Percentiles rank a stretch among this genome's conserved stretches.
Evolutionary conservation across 2,888 invertebrate species (phyloP).

Genomic region (Scaptodrosophila latifasciaeformis): DNA sequence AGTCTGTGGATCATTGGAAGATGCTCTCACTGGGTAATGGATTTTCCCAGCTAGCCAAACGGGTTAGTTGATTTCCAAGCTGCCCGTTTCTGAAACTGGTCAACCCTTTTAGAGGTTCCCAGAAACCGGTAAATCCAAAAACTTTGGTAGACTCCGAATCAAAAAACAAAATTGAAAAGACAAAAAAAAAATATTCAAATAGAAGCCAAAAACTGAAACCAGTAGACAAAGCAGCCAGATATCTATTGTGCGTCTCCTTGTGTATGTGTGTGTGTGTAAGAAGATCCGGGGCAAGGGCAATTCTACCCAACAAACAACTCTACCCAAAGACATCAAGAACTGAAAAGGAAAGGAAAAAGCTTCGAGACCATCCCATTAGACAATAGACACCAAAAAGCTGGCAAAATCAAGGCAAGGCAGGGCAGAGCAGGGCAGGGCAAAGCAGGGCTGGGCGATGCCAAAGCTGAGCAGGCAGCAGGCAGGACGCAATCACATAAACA

Average conservation of each 20-base stretch:
- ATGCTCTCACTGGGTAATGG: no score
- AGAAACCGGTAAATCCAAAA: no score
- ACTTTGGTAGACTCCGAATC: no score
- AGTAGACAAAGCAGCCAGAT: background rate
- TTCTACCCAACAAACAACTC: conserved; percentile 1
- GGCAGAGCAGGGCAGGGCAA: conserved; percentile 1
- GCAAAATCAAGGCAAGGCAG: no score
- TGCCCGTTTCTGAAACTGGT: no score
- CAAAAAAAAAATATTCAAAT: no score
- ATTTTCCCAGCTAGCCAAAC: no score
- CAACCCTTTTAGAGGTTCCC: no score
- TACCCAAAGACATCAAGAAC: background rate
- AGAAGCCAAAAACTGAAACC: background rate
- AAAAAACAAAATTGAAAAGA: background rate
- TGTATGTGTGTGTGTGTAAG: background rate
- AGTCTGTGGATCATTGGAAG: no score
- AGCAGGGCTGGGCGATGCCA: conserved; percentile 9
- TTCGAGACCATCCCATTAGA: no score
- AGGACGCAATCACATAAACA: conserved; percentile 25
- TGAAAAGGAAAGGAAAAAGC: conserved; percentile 15
- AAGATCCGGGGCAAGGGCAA: conserved; percentile 5
- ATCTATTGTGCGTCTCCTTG: conserved; percentile 5
- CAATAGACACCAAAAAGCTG: no score
- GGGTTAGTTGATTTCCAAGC: no score
- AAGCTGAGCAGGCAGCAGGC: conserved; percentile 6